Percentiles rank a stretch among this genome's conserved stretches.
These are phyloP conservation scores for Sthenelais limicola DNA, from an alignment of 2,888 invertebrate species.

Conservation along the genomic window DNA sequence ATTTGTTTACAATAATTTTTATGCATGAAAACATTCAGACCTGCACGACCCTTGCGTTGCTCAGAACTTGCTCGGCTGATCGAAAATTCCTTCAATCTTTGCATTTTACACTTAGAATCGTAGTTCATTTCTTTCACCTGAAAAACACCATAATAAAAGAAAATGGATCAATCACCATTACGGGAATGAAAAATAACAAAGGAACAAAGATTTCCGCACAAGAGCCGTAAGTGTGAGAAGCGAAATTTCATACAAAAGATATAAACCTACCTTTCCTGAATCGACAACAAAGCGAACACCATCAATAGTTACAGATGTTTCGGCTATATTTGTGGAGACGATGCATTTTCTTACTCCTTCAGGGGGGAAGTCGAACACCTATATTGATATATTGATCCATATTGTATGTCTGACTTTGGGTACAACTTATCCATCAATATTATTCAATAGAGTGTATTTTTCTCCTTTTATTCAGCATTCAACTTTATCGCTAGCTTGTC, in stretches of 20 bases:
- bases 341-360: constrained; percentile 96
- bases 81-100: constrained; percentile 89
- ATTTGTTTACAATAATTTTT: not conserved
- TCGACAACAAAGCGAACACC: constrained; percentile 97
- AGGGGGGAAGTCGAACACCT: constrained; percentile 94
- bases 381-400: no score
- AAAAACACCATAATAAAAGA: constrained; percentile 3
- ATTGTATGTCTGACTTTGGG: no score
- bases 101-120: constrained; percentile 91
- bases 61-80: constrained; percentile 98
- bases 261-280: constrained; percentile 90
- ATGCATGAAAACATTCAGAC: no score
- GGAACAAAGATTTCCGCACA: no score
- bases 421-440: no score
- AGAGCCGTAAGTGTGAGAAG: no score
- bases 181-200: no score
- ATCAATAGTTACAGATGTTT: constrained; percentile 98
- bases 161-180: no score
- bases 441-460: no score
- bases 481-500: no score
- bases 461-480: no score
- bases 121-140: constrained; percentile 93
- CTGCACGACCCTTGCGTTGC: constrained; percentile 94
- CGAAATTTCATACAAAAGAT: no score
- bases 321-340: constrained; percentile 97